These are phyloP conservation scores for Acrossocheilus fasciatus DNA, from an alignment of 2,797 vertebrate species.

Conservation along the genomic window DNA sequence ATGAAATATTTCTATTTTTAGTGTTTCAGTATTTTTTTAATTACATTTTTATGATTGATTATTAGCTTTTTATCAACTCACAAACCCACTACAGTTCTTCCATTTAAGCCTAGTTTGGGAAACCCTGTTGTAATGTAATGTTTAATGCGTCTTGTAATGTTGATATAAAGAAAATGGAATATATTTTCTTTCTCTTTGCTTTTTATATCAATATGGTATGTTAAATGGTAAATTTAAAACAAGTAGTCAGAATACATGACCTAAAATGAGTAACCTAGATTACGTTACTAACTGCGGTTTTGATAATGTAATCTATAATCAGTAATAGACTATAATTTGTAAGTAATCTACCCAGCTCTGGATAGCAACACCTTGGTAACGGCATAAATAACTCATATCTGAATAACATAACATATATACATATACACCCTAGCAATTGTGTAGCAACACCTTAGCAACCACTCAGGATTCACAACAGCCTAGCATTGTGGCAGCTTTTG, in stretches of 20 bases:
- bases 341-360: no score
- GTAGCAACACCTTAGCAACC: neutral
- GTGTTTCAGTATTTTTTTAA: no score
- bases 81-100: no score
- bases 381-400: no score
- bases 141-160: neutral
- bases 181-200: neutral
- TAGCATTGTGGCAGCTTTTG: neutral
- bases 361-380: neutral
- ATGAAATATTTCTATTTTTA: no score
- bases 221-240: neutral
- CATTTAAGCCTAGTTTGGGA: no score
- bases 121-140: no score
- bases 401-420: no score
- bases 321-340: no score
- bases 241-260: neutral
- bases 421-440: neutral
- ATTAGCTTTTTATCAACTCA: no score
- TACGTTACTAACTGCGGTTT: neutral
- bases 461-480: neutral
- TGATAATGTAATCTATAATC: no score
- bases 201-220: neutral
- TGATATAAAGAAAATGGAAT: neutral
- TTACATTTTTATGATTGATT: no score
- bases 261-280: neutral